Evolutionary conservation across 2,113 vertebrate species (phyloP).

Genomic region (Australoheros scitulus): DNA sequence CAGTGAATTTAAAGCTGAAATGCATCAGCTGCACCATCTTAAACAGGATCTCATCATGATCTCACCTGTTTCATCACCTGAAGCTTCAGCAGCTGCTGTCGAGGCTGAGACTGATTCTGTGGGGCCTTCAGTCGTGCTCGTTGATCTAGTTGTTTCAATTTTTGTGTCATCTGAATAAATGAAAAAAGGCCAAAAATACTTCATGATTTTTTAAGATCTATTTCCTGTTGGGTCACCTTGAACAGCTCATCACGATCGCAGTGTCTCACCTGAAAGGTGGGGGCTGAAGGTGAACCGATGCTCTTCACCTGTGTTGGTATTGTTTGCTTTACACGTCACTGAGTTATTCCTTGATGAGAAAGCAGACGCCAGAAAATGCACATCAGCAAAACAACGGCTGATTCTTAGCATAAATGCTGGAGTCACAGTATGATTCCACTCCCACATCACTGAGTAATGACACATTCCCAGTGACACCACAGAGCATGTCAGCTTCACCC

Average conservation of each 20-base stretch:
- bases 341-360: not conserved
- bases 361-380: not conserved
- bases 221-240: not conserved
- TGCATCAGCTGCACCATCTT: too few species aligned
- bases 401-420: too few species aligned
- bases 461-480: not conserved
- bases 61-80: not conserved
- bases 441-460: not conserved
- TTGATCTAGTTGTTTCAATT: not conserved
- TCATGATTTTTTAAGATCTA: too few species aligned
- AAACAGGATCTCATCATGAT: too few species aligned
- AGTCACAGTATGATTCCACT: not conserved
- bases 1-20: not conserved
- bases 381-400: not conserved
- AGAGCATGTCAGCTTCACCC: not conserved
- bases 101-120: not conserved
- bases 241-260: not conserved
- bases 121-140: not conserved
- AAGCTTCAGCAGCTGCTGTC: not conserved
- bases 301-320: rapidly evolving
- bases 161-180: not conserved
- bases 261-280: not conserved
- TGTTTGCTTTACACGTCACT: not conserved
- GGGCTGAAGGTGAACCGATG: not conserved
- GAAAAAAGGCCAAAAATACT: not conserved